phyloP scores from a whole-genome alignment of 2,888 invertebrate species.

The Parasteatoda lunata region DNA sequence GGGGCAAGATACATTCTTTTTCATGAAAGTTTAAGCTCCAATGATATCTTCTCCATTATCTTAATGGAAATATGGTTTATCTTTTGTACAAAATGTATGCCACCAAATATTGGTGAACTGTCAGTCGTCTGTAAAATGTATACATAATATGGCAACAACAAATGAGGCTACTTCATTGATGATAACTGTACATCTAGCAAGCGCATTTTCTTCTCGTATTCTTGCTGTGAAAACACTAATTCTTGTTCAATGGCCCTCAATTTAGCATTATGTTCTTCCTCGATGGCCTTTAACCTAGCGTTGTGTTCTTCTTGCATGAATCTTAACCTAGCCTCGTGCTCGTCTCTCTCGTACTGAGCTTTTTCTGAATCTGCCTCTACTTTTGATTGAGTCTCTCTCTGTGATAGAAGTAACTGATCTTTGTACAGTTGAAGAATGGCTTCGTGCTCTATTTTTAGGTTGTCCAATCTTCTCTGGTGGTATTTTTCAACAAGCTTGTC shows the following conservation, averaged over 20 bases:
- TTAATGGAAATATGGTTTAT: slow-evolving; percentile 47
- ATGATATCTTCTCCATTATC: slow-evolving; percentile 48
- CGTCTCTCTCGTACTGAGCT: slow-evolving; percentile 52
- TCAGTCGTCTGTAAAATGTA: slow-evolving; percentile 43
- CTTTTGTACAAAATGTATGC: slow-evolving; percentile 52
- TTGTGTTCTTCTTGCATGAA: slow-evolving; percentile 63
- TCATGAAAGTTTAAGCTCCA: slow-evolving; percentile 49
- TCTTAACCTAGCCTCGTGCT: slow-evolving; percentile 52
- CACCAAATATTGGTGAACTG: slow-evolving; percentile 63
- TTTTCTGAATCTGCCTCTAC: slow-evolving; percentile 61
- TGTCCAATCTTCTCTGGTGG: slow-evolving; percentile 59
- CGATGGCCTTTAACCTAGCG: slow-evolving; percentile 53
- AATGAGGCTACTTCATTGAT: slow-evolving; percentile 60
- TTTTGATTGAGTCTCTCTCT: slow-evolving; percentile 62
- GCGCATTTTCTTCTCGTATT: slow-evolving; percentile 66
- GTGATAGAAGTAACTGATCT: slow-evolving; percentile 53
- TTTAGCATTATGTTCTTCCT: slow-evolving; percentile 56
- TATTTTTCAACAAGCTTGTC: slow-evolving; percentile 64
- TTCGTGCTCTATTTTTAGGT: slow-evolving; percentile 62
- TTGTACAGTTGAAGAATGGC: slow-evolving; percentile 59
- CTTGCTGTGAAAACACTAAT: slow-evolving; percentile 55
- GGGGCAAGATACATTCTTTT: background rate
- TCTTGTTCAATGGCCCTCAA: slow-evolving; percentile 63
- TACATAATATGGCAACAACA: slow-evolving; percentile 28
- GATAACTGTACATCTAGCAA: slow-evolving; percentile 57